Evolutionary conservation across 2,113 vertebrate species (phyloP).

Genomic region (Balaeniceps rex): DNA sequence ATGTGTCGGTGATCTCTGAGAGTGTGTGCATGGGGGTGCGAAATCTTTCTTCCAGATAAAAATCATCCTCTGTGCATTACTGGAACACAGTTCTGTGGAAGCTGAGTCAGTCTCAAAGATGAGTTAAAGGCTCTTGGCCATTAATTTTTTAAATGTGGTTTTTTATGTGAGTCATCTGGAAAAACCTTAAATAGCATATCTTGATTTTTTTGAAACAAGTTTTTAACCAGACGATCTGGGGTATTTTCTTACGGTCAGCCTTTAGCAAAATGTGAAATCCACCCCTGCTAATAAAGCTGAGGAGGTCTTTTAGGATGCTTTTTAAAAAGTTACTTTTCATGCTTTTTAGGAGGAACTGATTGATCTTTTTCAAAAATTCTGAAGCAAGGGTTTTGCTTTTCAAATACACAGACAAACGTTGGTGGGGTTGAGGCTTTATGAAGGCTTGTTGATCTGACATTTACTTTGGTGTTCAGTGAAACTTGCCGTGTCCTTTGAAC

Average conservation of each 20-base stretch:
- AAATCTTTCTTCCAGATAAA: conserved; percentile 6
- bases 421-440: not conserved
- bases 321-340: not conserved
- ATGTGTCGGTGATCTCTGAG: not conserved
- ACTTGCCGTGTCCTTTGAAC: not conserved
- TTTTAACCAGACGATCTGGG: not conserved
- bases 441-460: not conserved
- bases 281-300: not conserved
- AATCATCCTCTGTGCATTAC: not conserved
- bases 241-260: not conserved
- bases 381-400: not conserved
- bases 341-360: not conserved
- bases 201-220: not conserved
- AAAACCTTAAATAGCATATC: conserved; percentile 25
- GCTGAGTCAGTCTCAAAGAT: conserved; percentile 6
- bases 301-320: not conserved
- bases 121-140: conserved; percentile 16
- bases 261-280: not conserved
- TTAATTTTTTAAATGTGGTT: conserved; percentile 2
- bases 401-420: not conserved
- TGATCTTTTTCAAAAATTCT: not conserved
- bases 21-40: not conserved
- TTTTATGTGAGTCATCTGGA: conserved; percentile 34
- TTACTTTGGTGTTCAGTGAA: not conserved
- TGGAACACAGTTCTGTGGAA: not conserved